These are phyloP conservation scores for Dipodomys merriami DNA, from an alignment of 2,113 vertebrate genomes.

Conservation along the genomic window DNA sequence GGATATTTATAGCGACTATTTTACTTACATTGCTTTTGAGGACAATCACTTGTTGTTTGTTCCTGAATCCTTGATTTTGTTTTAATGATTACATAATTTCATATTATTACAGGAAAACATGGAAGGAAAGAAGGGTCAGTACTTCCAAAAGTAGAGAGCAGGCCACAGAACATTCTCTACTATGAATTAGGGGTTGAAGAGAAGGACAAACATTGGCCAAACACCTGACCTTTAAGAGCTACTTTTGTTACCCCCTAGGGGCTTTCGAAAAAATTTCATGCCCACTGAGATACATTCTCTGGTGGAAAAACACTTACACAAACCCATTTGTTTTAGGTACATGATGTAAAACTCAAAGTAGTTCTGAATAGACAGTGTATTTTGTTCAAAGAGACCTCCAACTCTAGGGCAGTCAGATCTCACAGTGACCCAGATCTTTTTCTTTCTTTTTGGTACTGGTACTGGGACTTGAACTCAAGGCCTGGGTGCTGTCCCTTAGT, in stretches of 20 bases:
- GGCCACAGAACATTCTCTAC: constrained; percentile 12
- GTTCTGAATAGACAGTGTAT: background rate
- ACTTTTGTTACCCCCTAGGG: background rate
- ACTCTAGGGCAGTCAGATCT: constrained; percentile 35
- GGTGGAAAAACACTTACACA: background rate
- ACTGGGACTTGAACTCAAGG: too few relatives aligned
- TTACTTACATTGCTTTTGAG: constrained; percentile 70
- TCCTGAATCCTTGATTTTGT: constrained; percentile 75
- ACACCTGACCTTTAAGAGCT: constrained; percentile 55
- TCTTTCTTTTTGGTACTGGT: too few relatives aligned
- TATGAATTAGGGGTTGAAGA: constrained; percentile 57
- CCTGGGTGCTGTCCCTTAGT: too few relatives aligned
- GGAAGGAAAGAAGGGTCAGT: constrained; percentile 54
- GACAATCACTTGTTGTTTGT: constrained; percentile 82
- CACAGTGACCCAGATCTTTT: background rate
- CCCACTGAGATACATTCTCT: background rate
- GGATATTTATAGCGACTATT: constrained; percentile 78
- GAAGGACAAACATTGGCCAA: constrained; percentile 67
- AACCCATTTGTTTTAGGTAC: background rate
- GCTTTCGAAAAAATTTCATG: background rate
- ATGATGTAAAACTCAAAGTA: background rate
- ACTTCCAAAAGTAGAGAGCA: background rate
- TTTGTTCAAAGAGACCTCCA: constrained; percentile 53
- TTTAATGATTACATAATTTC: constrained; percentile 66
- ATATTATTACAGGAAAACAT: constrained; percentile 65